phyloP scores from a whole-genome alignment of 2,888 invertebrate genomes.

The Strigamia transsilvanica region DNA sequence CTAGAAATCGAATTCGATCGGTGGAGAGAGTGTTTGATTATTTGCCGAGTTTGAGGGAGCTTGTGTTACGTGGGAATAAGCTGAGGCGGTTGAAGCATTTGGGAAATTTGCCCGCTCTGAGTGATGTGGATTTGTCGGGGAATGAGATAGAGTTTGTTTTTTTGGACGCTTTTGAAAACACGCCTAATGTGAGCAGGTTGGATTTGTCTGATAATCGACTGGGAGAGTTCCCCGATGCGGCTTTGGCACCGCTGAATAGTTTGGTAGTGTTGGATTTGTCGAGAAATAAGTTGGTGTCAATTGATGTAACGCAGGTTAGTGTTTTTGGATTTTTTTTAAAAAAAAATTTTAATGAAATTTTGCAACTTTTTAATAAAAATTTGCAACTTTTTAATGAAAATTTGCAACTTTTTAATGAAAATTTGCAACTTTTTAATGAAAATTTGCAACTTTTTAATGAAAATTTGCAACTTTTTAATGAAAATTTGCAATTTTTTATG shows the following conservation, averaged over 20 bases:
- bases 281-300: not conserved
- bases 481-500: no score
- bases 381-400: not conserved
- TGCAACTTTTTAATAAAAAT: no score
- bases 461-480: no score
- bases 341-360: not conserved
- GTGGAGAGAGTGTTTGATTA: constrained; percentile 52
- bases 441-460: no score
- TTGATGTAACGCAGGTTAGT: not conserved
- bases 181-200: constrained; percentile 78
- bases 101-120: constrained; percentile 73
- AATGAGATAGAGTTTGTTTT: constrained; percentile 80
- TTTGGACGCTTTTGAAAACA: constrained; percentile 76
- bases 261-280: constrained; percentile 50
- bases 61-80: not conserved
- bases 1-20: constrained; percentile 83
- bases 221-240: constrained; percentile 73
- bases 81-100: not conserved
- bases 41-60: not conserved
- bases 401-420: no score
- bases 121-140: constrained; percentile 82
- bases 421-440: no score
- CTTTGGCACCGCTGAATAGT: constrained; percentile 65
- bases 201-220: constrained; percentile 83
- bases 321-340: not conserved